These are phyloP conservation scores for Aldrovandia affinis DNA, from an alignment of 2,797 vertebrate genomes.

Conservation along the genomic window DNA sequence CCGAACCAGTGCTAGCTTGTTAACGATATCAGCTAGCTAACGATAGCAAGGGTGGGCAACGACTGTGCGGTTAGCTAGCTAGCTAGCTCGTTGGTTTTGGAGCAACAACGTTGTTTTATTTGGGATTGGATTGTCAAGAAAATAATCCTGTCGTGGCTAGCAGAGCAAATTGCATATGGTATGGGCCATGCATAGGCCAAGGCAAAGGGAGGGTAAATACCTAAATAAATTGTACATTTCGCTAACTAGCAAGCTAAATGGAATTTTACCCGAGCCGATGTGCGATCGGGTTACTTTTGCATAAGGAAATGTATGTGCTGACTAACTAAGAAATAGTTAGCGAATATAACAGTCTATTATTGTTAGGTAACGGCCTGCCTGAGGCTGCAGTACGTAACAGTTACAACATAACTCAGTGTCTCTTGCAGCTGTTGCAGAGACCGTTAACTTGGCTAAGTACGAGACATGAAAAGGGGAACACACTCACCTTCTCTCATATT, in stretches of 20 bases:
- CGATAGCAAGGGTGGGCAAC: not conserved
- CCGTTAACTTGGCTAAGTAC: not conserved
- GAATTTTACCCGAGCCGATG: not conserved
- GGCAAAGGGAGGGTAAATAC: too few relatives aligned
- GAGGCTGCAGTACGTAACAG: not conserved
- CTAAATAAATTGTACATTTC: too few relatives aligned
- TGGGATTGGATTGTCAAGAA: not conserved
- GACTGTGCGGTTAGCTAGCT: not conserved
- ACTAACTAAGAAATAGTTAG: not conserved
- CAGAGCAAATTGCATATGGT: not conserved
- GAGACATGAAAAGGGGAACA: not conserved
- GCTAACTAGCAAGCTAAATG: too few relatives aligned
- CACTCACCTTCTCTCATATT: too few relatives aligned
- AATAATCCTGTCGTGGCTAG: not conserved
- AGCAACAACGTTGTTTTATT: not conserved
- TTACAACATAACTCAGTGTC: not conserved
- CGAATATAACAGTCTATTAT: too few relatives aligned
- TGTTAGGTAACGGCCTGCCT: too few relatives aligned
- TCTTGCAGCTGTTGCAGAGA: not conserved
- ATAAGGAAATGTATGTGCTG: not conserved
- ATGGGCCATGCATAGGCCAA: not conserved
- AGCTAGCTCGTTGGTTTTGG: too few relatives aligned
- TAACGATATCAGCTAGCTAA: too few relatives aligned
- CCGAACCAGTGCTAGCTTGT: too few relatives aligned
- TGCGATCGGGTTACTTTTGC: not conserved